phyloP scores from a whole-genome alignment of 2,797 vertebrate species.

The Hippocampus kuda region DNA sequence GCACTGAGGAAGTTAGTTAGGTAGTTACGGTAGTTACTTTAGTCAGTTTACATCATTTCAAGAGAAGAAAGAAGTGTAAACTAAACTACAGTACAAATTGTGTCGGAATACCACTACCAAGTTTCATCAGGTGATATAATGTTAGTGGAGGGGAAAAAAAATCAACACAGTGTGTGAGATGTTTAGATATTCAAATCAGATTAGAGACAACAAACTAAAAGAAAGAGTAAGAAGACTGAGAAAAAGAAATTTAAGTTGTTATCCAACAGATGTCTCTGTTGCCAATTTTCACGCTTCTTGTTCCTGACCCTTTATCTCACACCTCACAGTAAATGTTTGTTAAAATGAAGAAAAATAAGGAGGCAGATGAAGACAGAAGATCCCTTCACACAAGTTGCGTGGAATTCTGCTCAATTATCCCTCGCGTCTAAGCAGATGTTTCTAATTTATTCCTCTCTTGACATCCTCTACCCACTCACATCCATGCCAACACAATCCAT shows the following conservation, averaged over 20 bases:
- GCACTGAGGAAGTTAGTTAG: neutral
- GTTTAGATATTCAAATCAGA: constrained; percentile 40
- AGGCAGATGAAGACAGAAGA: neutral
- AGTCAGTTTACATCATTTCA: neutral
- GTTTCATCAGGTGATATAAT: constrained; percentile 39
- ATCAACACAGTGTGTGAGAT: constrained; percentile 55
- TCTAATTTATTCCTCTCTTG: neutral
- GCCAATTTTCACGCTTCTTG: neutral
- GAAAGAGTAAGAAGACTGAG: constrained; percentile 11
- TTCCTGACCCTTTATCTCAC: neutral
- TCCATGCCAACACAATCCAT: neutral
- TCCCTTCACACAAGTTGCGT: neutral
- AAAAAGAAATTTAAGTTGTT: constrained; percentile 13
- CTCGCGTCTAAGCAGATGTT: neutral
- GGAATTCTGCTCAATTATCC: neutral
- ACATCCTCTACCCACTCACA: neutral
- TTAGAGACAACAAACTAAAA: constrained; percentile 15
- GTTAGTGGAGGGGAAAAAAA: constrained; percentile 45
- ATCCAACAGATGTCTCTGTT: constrained; percentile 5
- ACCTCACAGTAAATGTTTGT: neutral
- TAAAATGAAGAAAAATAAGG: neutral
- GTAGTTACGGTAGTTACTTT: neutral
- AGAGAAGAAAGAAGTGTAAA: neutral
- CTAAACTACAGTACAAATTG: constrained; percentile 8
- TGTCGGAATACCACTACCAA: constrained; percentile 46